Conservation (phyloP, 2,888 invertebrate species). For the Mesorhabditis spiculigera region DNA sequence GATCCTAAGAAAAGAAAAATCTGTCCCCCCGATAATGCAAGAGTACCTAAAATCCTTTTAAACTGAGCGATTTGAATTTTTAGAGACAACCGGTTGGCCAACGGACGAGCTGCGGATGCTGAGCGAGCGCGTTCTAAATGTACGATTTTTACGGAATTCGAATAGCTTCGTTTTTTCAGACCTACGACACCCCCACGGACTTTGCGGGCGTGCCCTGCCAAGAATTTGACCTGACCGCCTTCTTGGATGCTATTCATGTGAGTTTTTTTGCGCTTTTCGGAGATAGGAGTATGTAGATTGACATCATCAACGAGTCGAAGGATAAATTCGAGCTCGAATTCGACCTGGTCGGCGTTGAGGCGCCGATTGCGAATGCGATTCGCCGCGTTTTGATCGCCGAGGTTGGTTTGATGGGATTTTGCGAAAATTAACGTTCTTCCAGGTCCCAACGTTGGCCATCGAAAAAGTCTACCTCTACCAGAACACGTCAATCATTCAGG, state of each 20-base stretch:
- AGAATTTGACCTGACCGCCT: conserved; percentile 20
- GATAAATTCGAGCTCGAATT: conserved; percentile 60
- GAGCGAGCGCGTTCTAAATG: conserved; percentile 41
- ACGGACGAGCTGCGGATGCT: conserved; percentile 38
- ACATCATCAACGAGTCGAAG: conserved; percentile 41
- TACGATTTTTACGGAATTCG: conserved; percentile 10
- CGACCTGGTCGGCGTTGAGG: conserved; percentile 64
- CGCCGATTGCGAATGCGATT: conserved; percentile 63
- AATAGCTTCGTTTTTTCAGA: conserved; percentile 22
- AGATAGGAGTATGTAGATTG: conserved; percentile 16
- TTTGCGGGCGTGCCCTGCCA: conserved; percentile 24
- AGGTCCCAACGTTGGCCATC: conserved; percentile 65
- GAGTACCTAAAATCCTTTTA: background rate
- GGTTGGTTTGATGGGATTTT: conserved; percentile 32
- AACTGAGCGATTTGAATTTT: background rate
- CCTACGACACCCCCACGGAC: conserved; percentile 42
- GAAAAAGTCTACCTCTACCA: conserved; percentile 64
- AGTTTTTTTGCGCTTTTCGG: background rate
- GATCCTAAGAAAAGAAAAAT: too few species aligned
- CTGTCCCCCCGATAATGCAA: background rate
- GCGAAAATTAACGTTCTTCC: background rate
- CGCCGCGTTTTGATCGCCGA: conserved; percentile 63
- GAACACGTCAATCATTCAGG: conserved; percentile 64
- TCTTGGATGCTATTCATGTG: conserved; percentile 28
- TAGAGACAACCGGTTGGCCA: background rate